Percentiles rank a stretch among this genome's conserved stretches.
These are phyloP conservation scores for Trachelus stipa DNA, from an alignment of 2,888 invertebrate species.

Conservation along the genomic window DNA sequence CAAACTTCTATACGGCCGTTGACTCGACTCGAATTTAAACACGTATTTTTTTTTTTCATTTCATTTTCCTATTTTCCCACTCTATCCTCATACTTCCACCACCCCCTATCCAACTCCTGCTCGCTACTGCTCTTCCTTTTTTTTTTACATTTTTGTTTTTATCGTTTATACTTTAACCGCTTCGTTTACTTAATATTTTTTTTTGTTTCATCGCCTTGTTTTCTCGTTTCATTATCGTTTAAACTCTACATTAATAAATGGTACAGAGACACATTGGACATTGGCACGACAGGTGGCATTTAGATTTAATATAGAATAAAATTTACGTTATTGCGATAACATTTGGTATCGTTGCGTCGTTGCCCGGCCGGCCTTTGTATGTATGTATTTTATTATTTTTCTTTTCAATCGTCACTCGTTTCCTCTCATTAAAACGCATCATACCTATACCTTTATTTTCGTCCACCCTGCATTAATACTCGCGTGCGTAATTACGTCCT, in stretches of 20 bases:
- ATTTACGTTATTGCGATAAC: constrained; percentile 68
- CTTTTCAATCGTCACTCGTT: constrained; percentile 26
- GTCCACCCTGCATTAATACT: constrained; percentile 2
- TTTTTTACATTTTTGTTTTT: not conserved
- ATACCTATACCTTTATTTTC: constrained; percentile 15
- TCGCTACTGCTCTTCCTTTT: constrained; percentile 24
- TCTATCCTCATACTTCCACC: not conserved
- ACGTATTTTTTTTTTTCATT: constrained; percentile 9
- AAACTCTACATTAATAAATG: constrained; percentile 65
- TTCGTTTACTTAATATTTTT: constrained; percentile 9
- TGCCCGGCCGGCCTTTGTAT: constrained; percentile 52
- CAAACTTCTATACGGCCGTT: not conserved
- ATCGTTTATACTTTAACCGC: not conserved
- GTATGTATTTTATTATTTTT: constrained; percentile 38
- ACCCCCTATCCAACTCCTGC: constrained; percentile 28
- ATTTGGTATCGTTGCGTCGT: constrained; percentile 67
- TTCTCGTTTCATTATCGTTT: constrained; percentile 40
- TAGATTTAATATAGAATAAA: constrained; percentile 67
- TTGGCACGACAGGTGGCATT: constrained; percentile 68
- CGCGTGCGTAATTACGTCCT: constrained; percentile 22
- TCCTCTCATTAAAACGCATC: constrained; percentile 22
- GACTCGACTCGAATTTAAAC: constrained; percentile 8
- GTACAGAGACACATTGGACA: constrained; percentile 67
- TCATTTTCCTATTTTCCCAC: constrained; percentile 19
- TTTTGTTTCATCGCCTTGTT: constrained; percentile 11